Evolutionary conservation across 2,113 vertebrate genomes (phyloP).

Genomic region (Mastomys coucha): DNA sequence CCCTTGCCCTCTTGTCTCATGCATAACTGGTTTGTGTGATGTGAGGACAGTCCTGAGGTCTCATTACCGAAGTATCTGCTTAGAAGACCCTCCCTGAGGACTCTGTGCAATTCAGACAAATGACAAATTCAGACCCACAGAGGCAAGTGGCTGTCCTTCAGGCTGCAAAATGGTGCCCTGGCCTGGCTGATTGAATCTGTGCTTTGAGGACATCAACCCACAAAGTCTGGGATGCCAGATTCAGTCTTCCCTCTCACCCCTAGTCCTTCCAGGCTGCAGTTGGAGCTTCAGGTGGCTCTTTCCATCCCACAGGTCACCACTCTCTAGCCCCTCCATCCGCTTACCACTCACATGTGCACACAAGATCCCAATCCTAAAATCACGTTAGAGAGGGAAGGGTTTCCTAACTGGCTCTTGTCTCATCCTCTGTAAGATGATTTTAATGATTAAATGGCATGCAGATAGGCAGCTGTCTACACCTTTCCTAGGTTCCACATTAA

Average conservation of each 20-base stretch:
- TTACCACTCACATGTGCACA: neutral
- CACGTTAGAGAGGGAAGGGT: neutral
- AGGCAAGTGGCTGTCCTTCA: neutral
- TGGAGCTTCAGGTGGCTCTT: neutral
- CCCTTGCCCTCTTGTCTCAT: neutral
- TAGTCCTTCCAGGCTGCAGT: neutral
- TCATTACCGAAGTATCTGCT: neutral
- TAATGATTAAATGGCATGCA: neutral
- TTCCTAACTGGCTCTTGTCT: neutral
- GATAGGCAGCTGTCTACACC: neutral
- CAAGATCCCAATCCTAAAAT: neutral
- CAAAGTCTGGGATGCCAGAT: neutral
- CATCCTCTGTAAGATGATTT: constrained; percentile 16
- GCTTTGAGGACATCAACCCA: neutral
- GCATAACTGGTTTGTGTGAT: neutral
- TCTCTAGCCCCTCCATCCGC: neutral
- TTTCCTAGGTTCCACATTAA: neutral
- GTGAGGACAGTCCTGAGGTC: neutral
- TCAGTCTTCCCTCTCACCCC: neutral
- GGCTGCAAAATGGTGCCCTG: neutral
- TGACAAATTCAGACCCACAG: neutral
- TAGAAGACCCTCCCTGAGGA: neutral
- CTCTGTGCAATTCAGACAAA: neutral
- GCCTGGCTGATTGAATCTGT: neutral
- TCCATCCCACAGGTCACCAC: neutral